Evolutionary conservation across 2,113 vertebrate species (phyloP).

Genomic region (Gallinago paraguaiae): DNA sequence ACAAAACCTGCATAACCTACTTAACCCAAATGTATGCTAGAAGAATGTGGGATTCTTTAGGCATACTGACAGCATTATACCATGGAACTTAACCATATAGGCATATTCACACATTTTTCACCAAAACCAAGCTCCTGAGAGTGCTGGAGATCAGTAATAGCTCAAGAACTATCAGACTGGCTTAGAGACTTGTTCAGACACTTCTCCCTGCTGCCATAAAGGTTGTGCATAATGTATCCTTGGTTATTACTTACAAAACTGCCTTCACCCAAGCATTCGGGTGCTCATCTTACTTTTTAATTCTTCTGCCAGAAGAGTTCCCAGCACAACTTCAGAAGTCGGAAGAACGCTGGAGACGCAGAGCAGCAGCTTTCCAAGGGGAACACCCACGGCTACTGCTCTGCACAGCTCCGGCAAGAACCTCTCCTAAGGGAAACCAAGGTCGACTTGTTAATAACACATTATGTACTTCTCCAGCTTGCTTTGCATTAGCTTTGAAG

Average conservation of each 20-base stretch:
- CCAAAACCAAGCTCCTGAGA: background rate
- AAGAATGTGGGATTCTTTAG: background rate
- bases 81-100: background rate
- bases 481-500: background rate
- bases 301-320: background rate
- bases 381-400: accelerated
- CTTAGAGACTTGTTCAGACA: background rate
- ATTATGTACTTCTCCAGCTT: background rate
- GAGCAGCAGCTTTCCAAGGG: background rate
- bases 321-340: background rate
- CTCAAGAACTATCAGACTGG: background rate
- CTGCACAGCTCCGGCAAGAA: background rate
- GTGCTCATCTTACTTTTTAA: background rate
- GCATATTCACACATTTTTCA: background rate
- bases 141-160: background rate
- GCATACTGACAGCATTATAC: background rate
- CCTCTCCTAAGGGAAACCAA: background rate
- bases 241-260: background rate
- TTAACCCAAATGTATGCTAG: background rate
- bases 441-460: background rate
- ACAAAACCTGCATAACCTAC: background rate
- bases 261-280: background rate
- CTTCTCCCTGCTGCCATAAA: background rate
- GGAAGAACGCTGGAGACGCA: accelerated
- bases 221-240: background rate